Base-by-base conservation (phyloP, 2,888 invertebrate genomes). In the Agriopis marginaria region DNA sequence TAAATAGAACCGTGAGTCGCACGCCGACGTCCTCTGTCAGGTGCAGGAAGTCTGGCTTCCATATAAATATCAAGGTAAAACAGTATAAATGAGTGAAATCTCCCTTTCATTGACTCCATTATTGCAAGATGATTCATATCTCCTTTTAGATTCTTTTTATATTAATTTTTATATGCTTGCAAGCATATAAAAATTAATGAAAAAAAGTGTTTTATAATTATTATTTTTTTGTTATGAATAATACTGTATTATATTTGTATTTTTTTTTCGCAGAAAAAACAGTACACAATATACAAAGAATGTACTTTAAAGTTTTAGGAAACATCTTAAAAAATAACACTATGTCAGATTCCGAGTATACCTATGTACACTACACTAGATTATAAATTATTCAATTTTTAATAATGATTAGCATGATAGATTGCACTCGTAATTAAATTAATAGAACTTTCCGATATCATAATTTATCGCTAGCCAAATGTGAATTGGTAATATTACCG, bases 1-100 rank as follows among this genome's bases (percentile, higher is more conserved):
- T 63, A 73, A 70, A 72, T 72, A 71, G 75, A 78, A 74, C 73
- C 73, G 74, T 75, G 69, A 75, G 79, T 73, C 55, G 66, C 72
- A 78, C 76, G 83, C 71, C 72, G 87, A 78, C 79, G 91, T 88
- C 89, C 90, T 90, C 83, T 83, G 81, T 71, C 76, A 74, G 77
- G 77, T 88, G 83, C 91, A 93, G 93, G 93, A 93, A 93, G 90
- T 88, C 79, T 86, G 77, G 75, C 75, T 80, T 78, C 76, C 77
- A 77, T 80, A 81, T 88, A 90, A 93, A 93, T 93, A 92, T 91
- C 93, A 93, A 93, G 93, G 93, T 83, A 80, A 91, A 73, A 70
- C 81, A 75, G 78, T 79, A 77, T 74, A 83, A 83, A 80, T 83
- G 82, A 83, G 84, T 87, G 88, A 85, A 82, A 82, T 32, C 70